Base-by-base conservation (phyloP, 2,797 vertebrate genomes). In the Hippocampus kuda region DNA sequence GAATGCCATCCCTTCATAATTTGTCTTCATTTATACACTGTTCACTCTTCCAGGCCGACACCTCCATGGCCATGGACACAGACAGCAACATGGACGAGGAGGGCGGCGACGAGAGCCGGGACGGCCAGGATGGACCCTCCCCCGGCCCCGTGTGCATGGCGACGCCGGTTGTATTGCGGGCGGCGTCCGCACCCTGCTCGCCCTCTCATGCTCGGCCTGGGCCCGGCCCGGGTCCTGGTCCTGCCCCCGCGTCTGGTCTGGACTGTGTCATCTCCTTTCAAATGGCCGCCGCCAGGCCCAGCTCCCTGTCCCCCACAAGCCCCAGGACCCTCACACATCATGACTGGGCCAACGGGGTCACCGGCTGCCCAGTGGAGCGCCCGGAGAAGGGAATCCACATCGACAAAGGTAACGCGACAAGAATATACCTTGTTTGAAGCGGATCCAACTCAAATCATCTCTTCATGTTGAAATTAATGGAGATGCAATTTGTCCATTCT, bases 71-170 rank as follows among this genome's bases (percentile, higher is more conserved):
- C 8, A 90, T 91, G 74, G 89, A 92, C 75, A 89, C 90, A 24
- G 89, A 91, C 79, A 91, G 90, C 74, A 91, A 90, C 67, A 88
- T 85, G 54, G 89, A 91, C 4, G 90, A 91, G 74, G 90, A 90
- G 74, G 86, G 76, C 53, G 87, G 82, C 0, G 90, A 90, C 27
- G 89, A 88, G 76, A 91, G 89, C 71, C 85, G 79, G 70, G 90
- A 91, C 3, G 85, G 85, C 64, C 87, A 83, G 72, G 81, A 82
- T 0, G 65, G 84, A 48, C 81, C 83, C 16, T 85, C 87, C 72
- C 86, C 81, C 6, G 65, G 73, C 0, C 66, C 38, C 0, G 81
- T 84, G 66, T 82, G 84, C 3, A 57, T 77, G 4, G 16, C 71
- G 0, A 69, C 77, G 65, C 80, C 82, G 49, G 72, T 65, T 65